A percentile compares a stretch with the other conserved stretches of the same genome.
phyloP scores from a whole-genome alignment of 2,797 vertebrate species.

The Tapera naevia region DNA sequence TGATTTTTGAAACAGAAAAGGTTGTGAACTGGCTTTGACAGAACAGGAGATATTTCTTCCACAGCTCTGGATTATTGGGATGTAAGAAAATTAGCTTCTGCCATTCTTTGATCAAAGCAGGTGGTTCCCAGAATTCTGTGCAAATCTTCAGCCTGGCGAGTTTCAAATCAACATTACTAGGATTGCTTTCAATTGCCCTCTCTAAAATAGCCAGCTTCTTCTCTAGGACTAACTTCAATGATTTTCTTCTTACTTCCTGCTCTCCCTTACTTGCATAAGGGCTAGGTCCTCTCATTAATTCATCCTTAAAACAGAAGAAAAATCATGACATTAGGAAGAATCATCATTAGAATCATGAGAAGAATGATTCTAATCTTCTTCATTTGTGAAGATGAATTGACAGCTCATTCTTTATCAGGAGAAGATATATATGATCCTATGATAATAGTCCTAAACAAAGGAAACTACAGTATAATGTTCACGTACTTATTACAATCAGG shows the following conservation, averaged over 20 bases:
- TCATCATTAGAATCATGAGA: neutral
- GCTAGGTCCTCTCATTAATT: slow-evolving; percentile 78
- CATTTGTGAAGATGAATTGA: neutral
- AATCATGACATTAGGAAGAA: neutral
- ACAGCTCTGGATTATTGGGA: slow-evolving; percentile 89
- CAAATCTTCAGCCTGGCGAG: slow-evolving; percentile 87
- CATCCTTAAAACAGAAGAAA: slow-evolving; percentile 80
- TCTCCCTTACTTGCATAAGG: slow-evolving; percentile 75
- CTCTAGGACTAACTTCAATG: slow-evolving; percentile 85
- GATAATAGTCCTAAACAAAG: neutral
- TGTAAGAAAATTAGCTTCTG: slow-evolving; percentile 95
- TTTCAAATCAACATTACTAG: slow-evolving; percentile 85
- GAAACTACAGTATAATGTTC: neutral
- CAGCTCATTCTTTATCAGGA: neutral
- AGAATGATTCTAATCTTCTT: too few species aligned
- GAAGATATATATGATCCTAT: neutral
- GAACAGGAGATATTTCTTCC: slow-evolving; percentile 91
- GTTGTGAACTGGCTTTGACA: slow-evolving; percentile 94
- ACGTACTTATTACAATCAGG: neutral
- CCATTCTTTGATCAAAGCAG: slow-evolving; percentile 90
- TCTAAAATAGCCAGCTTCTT: slow-evolving; percentile 94
- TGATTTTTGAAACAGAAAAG: slow-evolving; percentile 89
- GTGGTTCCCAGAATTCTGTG: slow-evolving; percentile 89
- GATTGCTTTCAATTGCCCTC: slow-evolving; percentile 89
- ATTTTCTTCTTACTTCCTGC: slow-evolving; percentile 77